These are phyloP conservation scores for Drosophila phalerata DNA, from an alignment of 2,888 invertebrate species.

Conservation along the genomic window DNA sequence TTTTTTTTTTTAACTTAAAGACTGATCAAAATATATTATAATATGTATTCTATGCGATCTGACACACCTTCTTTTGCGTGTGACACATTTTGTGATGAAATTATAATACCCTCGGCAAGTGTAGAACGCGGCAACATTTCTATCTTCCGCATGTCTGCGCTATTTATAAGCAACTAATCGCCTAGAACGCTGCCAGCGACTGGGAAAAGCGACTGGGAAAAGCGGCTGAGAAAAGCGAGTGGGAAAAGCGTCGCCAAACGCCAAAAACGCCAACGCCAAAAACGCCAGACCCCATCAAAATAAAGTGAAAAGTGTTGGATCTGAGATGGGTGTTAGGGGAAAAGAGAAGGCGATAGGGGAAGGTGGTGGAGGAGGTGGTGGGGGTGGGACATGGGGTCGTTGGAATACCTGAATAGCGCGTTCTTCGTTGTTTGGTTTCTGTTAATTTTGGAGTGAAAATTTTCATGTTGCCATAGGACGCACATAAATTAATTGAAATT, in stretches of 20 bases:
- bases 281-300: constrained; percentile 43
- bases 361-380: background rate
- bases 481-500: constrained; percentile 73
- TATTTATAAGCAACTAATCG: constrained; percentile 74
- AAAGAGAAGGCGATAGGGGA: too few species aligned
- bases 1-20: too few species aligned
- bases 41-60: too few species aligned
- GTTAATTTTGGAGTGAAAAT: constrained; percentile 31
- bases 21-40: too few species aligned
- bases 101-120: background rate
- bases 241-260: constrained; percentile 44
- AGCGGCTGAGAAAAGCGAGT: constrained; percentile 14
- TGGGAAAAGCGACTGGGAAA: constrained; percentile 21
- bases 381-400: constrained; percentile 24
- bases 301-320: constrained; percentile 15
- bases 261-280: constrained; percentile 19
- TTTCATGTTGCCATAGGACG: constrained; percentile 62
- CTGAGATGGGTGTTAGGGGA: background rate
- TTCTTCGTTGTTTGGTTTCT: background rate
- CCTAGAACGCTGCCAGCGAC: constrained; percentile 60
- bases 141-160: constrained; percentile 74
- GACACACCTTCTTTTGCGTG: background rate
- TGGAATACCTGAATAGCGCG: constrained; percentile 45
- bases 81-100: background rate
- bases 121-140: constrained; percentile 22